Evolutionary conservation across 2,113 vertebrate species (phyloP).

Genomic region (Hemiprocne comata): DNA sequence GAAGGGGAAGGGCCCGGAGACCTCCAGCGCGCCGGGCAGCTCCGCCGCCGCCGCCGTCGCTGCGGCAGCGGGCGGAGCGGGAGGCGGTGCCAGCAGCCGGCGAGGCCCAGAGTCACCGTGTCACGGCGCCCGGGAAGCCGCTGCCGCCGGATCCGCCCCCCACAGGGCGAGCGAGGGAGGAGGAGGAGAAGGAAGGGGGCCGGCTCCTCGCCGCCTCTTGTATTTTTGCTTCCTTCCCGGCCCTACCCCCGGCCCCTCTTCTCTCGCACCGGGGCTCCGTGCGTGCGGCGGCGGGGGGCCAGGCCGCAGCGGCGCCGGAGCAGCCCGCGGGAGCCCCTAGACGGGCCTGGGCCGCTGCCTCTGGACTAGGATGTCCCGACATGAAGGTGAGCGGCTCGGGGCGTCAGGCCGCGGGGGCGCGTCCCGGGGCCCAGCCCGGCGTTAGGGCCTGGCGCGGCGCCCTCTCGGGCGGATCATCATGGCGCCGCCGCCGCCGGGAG

Average conservation of each 20-base stretch:
- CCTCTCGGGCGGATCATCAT: conserved; percentile 37
- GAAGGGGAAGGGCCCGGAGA: not conserved
- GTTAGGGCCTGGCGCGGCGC: not conserved
- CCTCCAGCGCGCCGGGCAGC: not conserved
- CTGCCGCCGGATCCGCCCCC: conserved; percentile 65
- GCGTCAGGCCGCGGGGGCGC: not conserved
- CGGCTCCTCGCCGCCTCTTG: conserved; percentile 46
- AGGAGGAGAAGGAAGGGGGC: conserved; percentile 44
- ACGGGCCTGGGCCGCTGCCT: conserved; percentile 23
- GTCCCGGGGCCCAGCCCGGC: not conserved
- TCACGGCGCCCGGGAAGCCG: conserved; percentile 66
- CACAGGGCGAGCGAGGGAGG: not conserved
- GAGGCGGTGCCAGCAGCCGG: conserved; percentile 79
- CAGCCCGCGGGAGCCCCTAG: not conserved
- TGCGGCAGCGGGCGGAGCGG: conserved; percentile 72
- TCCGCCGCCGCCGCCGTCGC: conserved; percentile 73
- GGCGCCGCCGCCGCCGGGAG: conserved; percentile 24
- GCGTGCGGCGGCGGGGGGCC: conserved; percentile 42
- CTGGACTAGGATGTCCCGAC: conserved; percentile 87
- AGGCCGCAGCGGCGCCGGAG: conserved; percentile 66
- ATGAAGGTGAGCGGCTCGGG: conserved; percentile 83
- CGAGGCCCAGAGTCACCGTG: conserved; percentile 74
- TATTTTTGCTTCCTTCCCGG: not conserved
- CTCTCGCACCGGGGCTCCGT: not conserved
- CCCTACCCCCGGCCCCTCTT: not conserved